These are phyloP conservation scores for Chroicocephalus ridibundus DNA, from an alignment of 2,113 vertebrate genomes.

Conservation along the genomic window DNA sequence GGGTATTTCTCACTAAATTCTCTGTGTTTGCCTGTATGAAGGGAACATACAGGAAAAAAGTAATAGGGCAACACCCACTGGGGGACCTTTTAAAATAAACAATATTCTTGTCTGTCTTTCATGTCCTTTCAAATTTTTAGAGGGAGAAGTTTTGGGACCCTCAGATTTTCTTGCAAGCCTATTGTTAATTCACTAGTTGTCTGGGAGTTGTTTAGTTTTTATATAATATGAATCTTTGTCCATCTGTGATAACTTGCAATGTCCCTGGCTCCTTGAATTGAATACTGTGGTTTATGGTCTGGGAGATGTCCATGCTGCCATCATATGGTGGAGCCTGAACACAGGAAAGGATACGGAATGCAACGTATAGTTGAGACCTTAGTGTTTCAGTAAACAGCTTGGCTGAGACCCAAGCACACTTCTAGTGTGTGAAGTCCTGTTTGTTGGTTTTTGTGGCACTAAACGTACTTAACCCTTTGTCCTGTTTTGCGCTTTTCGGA, in stretches of 20 bases:
- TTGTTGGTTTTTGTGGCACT: background rate
- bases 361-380: background rate
- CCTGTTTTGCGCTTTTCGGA: background rate
- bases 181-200: background rate
- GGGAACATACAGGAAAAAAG: background rate
- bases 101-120: background rate
- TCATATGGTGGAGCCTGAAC: background rate
- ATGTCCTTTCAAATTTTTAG: background rate
- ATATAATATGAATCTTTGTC: background rate
- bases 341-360: background rate
- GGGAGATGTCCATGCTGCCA: background rate
- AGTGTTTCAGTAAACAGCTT: background rate
- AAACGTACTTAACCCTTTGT: background rate
- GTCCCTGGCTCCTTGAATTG: background rate
- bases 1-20: background rate
- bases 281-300: background rate
- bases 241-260: background rate
- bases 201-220: background rate
- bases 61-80: background rate
- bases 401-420: background rate
- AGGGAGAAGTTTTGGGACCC: background rate
- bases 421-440: background rate
- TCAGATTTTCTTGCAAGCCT: background rate
- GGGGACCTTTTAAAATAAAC: background rate
- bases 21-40: background rate